phyloP scores from a whole-genome alignment of 2,797 vertebrate species.

The Thalassophryne amazonica region DNA sequence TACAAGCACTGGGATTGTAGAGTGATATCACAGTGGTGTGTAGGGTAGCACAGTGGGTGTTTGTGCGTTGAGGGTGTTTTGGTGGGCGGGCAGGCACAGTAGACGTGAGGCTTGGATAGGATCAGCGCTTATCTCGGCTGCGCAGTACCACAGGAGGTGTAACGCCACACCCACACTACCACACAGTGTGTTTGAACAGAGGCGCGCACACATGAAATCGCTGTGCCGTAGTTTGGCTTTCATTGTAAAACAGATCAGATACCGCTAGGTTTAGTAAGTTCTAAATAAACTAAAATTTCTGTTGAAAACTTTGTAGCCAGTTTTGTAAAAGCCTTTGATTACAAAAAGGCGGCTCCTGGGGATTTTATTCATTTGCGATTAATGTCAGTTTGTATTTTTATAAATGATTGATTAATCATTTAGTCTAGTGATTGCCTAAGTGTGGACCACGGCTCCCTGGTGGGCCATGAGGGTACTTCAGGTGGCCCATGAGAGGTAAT shows the following conservation, averaged over 20 bases:
- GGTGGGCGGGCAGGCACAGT: conserved; percentile 60
- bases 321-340: conserved; percentile 7
- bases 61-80: conserved; percentile 47
- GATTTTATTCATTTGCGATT: no score
- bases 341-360: no score
- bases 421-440: no score
- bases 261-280: conserved; percentile 46
- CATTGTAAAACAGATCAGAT: conserved; percentile 59
- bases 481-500: no score
- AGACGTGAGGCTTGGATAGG: conserved; percentile 77
- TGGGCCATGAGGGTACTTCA: no score
- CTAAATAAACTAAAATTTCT: conserved; percentile 43
- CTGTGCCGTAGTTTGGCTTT: conserved; percentile 68
- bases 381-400: no score
- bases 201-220: conserved; percentile 55
- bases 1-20: conserved; percentile 55
- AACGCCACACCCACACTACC: conserved; percentile 82
- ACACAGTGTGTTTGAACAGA: conserved; percentile 78
- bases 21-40: conserved; percentile 62
- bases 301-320: not conserved
- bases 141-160: conserved; percentile 84
- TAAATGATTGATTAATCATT: no score
- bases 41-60: conserved; percentile 30
- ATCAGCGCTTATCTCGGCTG: conserved; percentile 83
- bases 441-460: no score